A percentile compares a stretch with the other conserved stretches of the same genome.
Evolutionary conservation across 1,140 invertebrate genomes (phyloP).

Genomic region (Drosophila bocki): DNA sequence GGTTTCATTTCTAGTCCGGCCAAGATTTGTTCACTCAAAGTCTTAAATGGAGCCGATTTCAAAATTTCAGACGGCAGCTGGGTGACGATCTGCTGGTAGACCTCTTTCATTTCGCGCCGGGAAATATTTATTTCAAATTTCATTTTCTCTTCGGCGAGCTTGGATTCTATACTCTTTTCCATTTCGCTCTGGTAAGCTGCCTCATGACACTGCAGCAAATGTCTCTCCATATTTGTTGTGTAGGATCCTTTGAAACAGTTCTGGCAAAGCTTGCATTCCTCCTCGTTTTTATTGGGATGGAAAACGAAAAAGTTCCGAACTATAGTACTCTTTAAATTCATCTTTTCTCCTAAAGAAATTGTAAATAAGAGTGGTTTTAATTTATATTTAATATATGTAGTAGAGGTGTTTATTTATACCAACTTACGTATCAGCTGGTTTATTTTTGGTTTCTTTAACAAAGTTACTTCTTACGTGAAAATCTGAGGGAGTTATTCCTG

Average conservation of each 20-base stretch:
- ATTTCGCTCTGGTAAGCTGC: background rate
- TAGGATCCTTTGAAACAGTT: background rate
- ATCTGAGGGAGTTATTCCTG: background rate
- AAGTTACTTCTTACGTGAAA: background rate
- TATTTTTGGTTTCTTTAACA: background rate
- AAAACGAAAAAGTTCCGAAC: slow-evolving; percentile 7
- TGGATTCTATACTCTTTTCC: background rate
- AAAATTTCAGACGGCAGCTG: background rate
- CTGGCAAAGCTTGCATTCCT: slow-evolving; percentile 8
- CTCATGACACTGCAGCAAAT: background rate
- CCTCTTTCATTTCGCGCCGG: background rate
- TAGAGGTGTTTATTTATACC: background rate
- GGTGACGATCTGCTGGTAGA: background rate
- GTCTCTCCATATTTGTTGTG: background rate
- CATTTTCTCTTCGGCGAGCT: background rate
- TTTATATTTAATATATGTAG: background rate
- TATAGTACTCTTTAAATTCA: background rate
- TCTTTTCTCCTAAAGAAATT: background rate
- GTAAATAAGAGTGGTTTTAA: background rate
- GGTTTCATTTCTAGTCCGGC: background rate
- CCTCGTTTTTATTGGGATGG: background rate
- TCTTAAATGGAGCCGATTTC: background rate
- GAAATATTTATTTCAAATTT: slow-evolving; percentile 2
- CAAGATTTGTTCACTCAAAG: background rate
- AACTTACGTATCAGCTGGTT: background rate